Conservation (phyloP, 2,113 vertebrate genomes). For the Pluvialis apricaria region DNA sequence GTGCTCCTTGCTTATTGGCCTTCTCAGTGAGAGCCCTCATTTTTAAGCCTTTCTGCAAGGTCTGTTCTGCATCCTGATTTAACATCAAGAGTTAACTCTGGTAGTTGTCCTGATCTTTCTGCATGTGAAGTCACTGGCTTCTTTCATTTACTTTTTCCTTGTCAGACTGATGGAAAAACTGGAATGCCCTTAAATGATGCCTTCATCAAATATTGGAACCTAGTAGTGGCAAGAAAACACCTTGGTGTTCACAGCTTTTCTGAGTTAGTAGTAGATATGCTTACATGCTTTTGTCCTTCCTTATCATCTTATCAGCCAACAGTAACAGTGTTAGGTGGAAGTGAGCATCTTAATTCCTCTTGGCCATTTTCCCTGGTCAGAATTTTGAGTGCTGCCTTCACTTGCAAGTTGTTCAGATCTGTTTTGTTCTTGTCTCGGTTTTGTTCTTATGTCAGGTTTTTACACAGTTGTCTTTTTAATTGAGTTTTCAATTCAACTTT, state of each 20-base stretch:
- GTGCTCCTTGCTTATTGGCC: not conserved
- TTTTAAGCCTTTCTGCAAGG: not conserved
- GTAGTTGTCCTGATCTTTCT: not conserved
- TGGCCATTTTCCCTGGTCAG: not conserved
- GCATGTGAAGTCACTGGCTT: not conserved
- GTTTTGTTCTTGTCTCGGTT: not conserved
- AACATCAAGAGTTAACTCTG: not conserved
- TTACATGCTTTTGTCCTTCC: not conserved
- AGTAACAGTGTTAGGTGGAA: not conserved
- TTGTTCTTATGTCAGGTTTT: not conserved
- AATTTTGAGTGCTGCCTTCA: not conserved
- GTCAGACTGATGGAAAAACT: not conserved
- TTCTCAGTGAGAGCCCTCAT: not conserved
- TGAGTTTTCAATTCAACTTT: not conserved
- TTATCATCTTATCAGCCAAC: not conserved
- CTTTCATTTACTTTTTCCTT: not conserved
- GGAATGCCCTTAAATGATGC: not conserved
- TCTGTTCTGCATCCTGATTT: not conserved
- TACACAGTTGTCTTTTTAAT: not conserved
- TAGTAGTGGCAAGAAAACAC: not conserved
- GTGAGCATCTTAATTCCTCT: not conserved
- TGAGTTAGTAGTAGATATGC: not conserved
- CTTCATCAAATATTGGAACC: not conserved
- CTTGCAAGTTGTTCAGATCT: not conserved
- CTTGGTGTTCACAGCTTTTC: not conserved